Conservation (phyloP, 2,797 vertebrate genomes). For the Ataeniobius toweri region DNA sequence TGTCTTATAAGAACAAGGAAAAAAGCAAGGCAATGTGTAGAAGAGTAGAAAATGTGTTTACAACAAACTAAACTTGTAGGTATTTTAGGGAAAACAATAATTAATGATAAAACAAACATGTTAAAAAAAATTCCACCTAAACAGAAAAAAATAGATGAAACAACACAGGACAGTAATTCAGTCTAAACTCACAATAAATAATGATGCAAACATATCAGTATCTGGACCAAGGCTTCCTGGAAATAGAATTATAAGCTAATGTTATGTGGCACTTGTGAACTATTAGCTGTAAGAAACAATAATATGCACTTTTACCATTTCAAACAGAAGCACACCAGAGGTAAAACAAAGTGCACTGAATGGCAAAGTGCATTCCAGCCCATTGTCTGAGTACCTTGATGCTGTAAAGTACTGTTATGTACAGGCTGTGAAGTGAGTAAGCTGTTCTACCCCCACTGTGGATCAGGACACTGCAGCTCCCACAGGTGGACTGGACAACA, state of each 20-base stretch:
- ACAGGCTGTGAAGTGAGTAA: constrained; percentile 60
- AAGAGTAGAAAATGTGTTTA: constrained; percentile 25
- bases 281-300: not conserved
- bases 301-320: not conserved
- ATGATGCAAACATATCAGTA: not conserved
- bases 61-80: constrained; percentile 47
- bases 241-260: not conserved
- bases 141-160: constrained; percentile 15
- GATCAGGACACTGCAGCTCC: constrained; percentile 37
- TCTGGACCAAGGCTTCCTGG: not conserved
- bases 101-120: constrained; percentile 29
- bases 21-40: not conserved
- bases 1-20: constrained; percentile 33
- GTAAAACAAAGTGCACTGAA: not conserved
- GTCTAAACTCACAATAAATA: not conserved
- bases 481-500: constrained; percentile 68
- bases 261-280: not conserved
- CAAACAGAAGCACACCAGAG: not conserved
- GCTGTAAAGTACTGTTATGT: constrained; percentile 32
- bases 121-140: constrained; percentile 30
- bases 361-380: constrained; percentile 1
- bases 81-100: constrained; percentile 31
- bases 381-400: not conserved
- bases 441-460: constrained; percentile 30
- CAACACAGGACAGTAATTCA: constrained; percentile 31